These are phyloP conservation scores for Phymorhynchus buccinoides DNA, from an alignment of 1,140 invertebrate genomes.

Conservation along the genomic window DNA sequence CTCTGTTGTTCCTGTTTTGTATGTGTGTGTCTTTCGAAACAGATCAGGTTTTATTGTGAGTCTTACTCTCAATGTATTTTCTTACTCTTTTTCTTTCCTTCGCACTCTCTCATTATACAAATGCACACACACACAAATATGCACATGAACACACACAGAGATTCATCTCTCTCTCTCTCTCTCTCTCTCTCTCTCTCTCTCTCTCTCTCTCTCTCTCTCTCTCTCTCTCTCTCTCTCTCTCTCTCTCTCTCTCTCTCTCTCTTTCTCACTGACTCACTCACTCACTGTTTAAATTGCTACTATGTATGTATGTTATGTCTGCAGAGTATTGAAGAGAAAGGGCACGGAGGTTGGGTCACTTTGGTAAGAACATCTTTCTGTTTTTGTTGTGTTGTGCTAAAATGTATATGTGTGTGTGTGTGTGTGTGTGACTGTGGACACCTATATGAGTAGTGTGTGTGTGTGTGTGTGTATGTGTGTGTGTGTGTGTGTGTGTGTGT, in stretches of 20 bases:
- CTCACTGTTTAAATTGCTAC: too few species aligned
- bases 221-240: neutral
- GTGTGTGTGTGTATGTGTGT: slow-evolving; percentile 8
- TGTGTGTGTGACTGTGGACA: neutral
- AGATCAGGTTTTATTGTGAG: too few species aligned
- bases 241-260: neutral
- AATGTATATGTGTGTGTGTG: neutral
- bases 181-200: slow-evolving; percentile 18
- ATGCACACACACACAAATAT: too few species aligned
- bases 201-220: neutral
- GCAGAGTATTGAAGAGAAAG: slow-evolving; percentile 46
- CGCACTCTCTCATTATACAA: too few species aligned
- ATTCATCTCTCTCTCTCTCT: neutral
- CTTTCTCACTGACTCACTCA: too few species aligned
- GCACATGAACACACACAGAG: too few species aligned
- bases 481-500: neutral
- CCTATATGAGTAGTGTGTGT: neutral
- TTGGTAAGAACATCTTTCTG: slow-evolving; percentile 48
- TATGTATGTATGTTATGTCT: neutral
- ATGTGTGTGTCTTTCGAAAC: too few species aligned
- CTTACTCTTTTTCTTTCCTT: too few species aligned
- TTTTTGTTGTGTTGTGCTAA: neutral
- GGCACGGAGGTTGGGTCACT: slow-evolving; percentile 58
- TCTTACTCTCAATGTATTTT: too few species aligned
- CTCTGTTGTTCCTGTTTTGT: too few species aligned